Percentiles rank a stretch among this genome's conserved stretches.
These are phyloP conservation scores for Cottus gobio DNA, from an alignment of 2,113 vertebrate genomes.

Conservation along the genomic window DNA sequence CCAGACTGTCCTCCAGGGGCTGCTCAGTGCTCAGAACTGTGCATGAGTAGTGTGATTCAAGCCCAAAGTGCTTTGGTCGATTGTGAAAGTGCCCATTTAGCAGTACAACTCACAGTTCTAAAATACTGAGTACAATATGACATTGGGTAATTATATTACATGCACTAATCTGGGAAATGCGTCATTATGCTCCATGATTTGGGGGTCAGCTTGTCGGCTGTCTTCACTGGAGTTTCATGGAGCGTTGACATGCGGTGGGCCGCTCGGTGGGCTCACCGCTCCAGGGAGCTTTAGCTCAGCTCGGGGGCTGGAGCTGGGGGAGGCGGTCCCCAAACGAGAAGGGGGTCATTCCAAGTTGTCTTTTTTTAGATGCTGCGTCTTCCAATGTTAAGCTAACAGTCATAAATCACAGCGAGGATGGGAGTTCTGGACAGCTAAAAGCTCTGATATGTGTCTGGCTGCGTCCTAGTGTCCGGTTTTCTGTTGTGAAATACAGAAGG, in stretches of 20 bases:
- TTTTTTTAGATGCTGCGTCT: neutral
- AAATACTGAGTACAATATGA: neutral
- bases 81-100: neutral
- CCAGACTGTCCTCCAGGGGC: neutral
- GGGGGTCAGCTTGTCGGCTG: neutral
- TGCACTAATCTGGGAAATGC: neutral
- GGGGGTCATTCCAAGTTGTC: too few species aligned
- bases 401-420: neutral
- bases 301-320: too few species aligned
- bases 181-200: neutral
- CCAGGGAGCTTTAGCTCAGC: too few species aligned
- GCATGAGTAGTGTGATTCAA: slow-evolving; percentile 8
- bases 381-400: neutral
- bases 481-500: too few species aligned
- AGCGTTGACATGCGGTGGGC: neutral
- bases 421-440: neutral
- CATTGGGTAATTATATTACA: neutral
- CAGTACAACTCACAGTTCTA: neutral
- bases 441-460: too few species aligned
- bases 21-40: slow-evolving; percentile 1
- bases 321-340: too few species aligned
- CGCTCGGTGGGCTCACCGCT: neutral
- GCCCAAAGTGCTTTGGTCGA: neutral
- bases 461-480: too few species aligned
- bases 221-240: neutral